Evolutionary conservation across 2,888 invertebrate genomes (phyloP), one percentile per base, ranked within the genome.

Genomic region (Alsophila aescularia): DNA sequence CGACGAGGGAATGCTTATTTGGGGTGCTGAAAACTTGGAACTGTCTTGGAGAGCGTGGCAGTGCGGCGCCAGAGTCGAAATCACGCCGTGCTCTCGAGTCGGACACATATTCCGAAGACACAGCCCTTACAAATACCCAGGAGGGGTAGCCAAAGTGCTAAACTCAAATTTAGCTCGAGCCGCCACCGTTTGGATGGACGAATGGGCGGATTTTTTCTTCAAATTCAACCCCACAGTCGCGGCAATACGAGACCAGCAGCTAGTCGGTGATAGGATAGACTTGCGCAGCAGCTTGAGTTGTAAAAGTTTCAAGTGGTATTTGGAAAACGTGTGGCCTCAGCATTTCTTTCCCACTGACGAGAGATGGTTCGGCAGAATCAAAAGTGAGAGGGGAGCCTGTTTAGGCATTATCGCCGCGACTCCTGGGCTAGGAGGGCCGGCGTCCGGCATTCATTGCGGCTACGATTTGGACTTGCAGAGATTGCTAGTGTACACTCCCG

Each of bases 1-100:
- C 66, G 95, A 95, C 64, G 93, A 94, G 69, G 92, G 93, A 10
- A 95, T 95, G 95, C 93, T 95, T 68, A 98, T 99, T 58, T 99
- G 99, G 99, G 99, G 99, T 3, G 99, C 98, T 0, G 99, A 99
- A 85, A 99, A 99, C 85, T 93, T 99, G 29, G 99, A 99, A 86
- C 93, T 99, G 81, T 99, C 99, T 0, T 98, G 99, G 86, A 93
- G 99, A 64, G 97, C 97, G 0, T 98, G 98, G 98, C 97, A 98
- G 78, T 98, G 98, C 72, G 98, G 98, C 0, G 98, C 98, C 0
- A 93, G 94, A 53, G 94, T 98, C 0, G 96, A 98, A 85, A 98
- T 98, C 43, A 96, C 96, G 0, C 97, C 98, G 0, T 98, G 98
- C 75, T 98, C 98, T 0, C 95, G 98, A 75, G 98, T 98, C 0